Conservation (phyloP, 2,888 invertebrate genomes). For the Patella pellucida region DNA sequence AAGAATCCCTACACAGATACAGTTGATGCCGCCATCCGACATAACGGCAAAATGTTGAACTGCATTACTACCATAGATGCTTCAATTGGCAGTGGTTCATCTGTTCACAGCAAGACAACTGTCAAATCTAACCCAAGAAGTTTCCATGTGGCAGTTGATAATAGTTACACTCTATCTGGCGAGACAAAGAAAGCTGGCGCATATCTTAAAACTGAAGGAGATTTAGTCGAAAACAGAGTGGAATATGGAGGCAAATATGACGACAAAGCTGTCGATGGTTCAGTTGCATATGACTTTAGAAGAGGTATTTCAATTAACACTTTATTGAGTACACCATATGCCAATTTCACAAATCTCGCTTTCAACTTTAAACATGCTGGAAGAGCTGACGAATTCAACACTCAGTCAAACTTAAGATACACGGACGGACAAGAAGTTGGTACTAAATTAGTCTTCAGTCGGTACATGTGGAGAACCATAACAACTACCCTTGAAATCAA, state of each 20-base stretch:
- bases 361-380: slow-evolving; percentile 32
- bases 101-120: background rate
- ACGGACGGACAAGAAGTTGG: slow-evolving; percentile 22
- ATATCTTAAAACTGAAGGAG: background rate
- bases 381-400: slow-evolving; percentile 23
- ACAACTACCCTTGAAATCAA: slow-evolving; percentile 29
- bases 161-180: background rate
- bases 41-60: slow-evolving; percentile 29
- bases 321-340: slow-evolving; percentile 15
- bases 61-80: slow-evolving; percentile 26
- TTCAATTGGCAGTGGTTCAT: slow-evolving; percentile 22
- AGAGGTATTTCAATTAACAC: background rate
- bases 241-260: background rate
- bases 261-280: background rate
- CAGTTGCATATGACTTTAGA: background rate
- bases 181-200: background rate
- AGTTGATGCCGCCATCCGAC: slow-evolving; percentile 27
- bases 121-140: background rate
- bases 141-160: background rate
- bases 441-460: slow-evolving; percentile 31
- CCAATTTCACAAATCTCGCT: slow-evolving; percentile 25
- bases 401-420: slow-evolving; percentile 23
- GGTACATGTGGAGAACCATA: slow-evolving; percentile 26
- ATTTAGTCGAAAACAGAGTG: background rate
- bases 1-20: slow-evolving; percentile 38